Evolutionary conservation across 2,113 vertebrate species (phyloP).

Genomic region (Cynocephalus volans): DNA sequence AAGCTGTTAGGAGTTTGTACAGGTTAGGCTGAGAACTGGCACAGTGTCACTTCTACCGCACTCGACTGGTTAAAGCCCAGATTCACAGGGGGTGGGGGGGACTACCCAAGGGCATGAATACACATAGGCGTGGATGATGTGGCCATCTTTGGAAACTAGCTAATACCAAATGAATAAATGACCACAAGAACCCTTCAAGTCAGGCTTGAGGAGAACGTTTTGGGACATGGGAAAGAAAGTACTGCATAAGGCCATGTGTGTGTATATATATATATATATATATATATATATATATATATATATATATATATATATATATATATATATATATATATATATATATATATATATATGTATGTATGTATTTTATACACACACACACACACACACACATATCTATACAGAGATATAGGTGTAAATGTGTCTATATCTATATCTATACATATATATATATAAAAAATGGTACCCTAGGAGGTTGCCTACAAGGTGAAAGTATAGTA

Average conservation of each 20-base stretch:
- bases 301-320: no score
- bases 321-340: no score
- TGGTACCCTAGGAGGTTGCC: neutral
- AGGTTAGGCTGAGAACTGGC: neutral
- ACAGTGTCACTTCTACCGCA: neutral
- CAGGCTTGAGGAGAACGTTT: neutral
- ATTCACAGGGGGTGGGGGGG: neutral
- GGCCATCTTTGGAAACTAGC: neutral
- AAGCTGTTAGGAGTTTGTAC: neutral
- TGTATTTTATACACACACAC: neutral
- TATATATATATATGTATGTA: rapidly evolving
- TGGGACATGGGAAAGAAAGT: neutral
- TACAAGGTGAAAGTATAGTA: neutral
- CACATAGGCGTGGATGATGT: neutral
- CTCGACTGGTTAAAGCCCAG: neutral
- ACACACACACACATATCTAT: no score
- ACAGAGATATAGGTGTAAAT: no score
- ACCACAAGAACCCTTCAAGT: neutral
- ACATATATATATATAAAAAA: neutral
- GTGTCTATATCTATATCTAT: no score
- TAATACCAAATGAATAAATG: neutral
- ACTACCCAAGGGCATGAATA: neutral
- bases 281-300: no score
- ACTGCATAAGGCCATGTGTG: neutral
- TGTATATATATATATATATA: no score